Evolutionary conservation across 2,113 vertebrate genomes (phyloP), one percentile per base, ranked within the genome.

Genomic region (Seriola rivoliana): DNA sequence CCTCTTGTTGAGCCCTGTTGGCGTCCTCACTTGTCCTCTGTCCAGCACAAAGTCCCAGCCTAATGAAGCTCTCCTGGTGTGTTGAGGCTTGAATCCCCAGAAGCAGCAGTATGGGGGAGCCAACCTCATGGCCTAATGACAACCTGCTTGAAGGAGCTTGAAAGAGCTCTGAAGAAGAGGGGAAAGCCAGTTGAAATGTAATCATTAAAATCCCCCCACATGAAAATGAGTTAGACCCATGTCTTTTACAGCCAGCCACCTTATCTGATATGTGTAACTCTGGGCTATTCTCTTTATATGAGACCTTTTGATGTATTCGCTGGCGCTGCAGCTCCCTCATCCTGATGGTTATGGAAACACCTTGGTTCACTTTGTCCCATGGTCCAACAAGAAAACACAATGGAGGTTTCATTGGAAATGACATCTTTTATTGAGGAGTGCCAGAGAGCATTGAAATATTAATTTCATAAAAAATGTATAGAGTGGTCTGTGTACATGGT

Each of bases 381-480:
- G 23, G 81, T 85, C 80, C 69, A 82, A 81, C 81, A 89, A 78
- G 84, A 89, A 91, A 91, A 90, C 89, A 89, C 80, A 90, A 90
- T 90, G 67, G 84, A 88, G 86, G 77, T 92, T 94, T 93, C 88
- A 92, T 82, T 91, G 92, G 67, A 94, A 90, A 92, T 89, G 58
- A 92, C 88, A 95, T 94, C 52, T 95, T 92, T 95, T 94, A 94
- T 95, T 94, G 85, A 94, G 92, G 83, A 90, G 86, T 91, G 93
- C 87, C 86, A 76, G 91, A 87, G 80, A 81, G 71, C 81, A 86
- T 85, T 95, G 89, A 95, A 95, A 94, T 94, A 96, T 95, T 93
- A 83, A 91, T 95, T 94, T 93, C 93, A 94, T 95, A 69, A 93
- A 95, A 95, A 93, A 95, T 95, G 92, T 91, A 95, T 93, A 81